These are phyloP conservation scores for Ophion obscuratus DNA, from an alignment of 2,888 invertebrate genomes.

Conservation along the genomic window DNA sequence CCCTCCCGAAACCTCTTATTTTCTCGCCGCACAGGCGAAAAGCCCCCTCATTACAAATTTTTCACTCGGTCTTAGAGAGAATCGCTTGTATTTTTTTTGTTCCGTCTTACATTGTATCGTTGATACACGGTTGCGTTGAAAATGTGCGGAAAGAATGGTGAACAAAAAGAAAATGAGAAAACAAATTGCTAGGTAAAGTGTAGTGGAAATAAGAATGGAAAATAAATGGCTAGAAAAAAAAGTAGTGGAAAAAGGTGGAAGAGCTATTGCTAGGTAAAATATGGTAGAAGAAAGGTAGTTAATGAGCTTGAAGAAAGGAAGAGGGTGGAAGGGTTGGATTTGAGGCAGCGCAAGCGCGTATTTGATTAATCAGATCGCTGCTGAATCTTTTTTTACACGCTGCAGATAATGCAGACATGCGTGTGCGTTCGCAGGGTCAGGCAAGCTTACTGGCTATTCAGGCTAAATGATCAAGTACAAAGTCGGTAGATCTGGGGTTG, in stretches of 20 bases:
- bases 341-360: too few relatives aligned
- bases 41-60: constrained; percentile 46
- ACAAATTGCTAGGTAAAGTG: neutral
- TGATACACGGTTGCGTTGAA: neutral
- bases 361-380: too few relatives aligned
- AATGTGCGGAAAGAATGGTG: neutral
- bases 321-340: too few relatives aligned
- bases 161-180: neutral
- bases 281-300: too few relatives aligned
- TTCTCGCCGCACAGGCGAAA: neutral
- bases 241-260: neutral
- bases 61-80: constrained; percentile 35
- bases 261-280: neutral
- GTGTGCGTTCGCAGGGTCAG: too few relatives aligned
- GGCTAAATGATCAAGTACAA: too few relatives aligned
- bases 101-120: neutral
- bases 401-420: too few relatives aligned
- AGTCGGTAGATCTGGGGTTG: too few relatives aligned
- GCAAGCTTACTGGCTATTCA: too few relatives aligned
- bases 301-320: too few relatives aligned
- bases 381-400: too few relatives aligned
- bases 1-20: constrained; percentile 12
- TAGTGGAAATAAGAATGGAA: too few relatives aligned
- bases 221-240: neutral
- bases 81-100: constrained; percentile 11